Conservation (phyloP, 2,888 invertebrate genomes). For the Crocallis elinguaria region DNA sequence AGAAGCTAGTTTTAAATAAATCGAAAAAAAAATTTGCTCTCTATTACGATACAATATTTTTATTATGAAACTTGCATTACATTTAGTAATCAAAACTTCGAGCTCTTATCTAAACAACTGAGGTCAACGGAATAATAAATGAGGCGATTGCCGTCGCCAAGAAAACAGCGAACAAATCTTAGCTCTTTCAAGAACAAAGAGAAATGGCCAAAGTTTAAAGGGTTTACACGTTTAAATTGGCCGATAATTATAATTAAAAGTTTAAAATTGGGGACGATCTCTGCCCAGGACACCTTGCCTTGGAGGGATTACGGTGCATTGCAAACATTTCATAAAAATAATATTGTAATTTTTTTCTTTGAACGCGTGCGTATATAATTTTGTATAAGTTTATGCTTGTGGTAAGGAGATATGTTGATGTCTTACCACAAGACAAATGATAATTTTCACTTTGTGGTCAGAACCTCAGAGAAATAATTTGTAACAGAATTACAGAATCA, state of each 20-base stretch:
- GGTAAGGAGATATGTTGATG: no score
- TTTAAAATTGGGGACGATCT: conserved; percentile 34
- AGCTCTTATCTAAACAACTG: not conserved
- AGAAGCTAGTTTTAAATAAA: no score
- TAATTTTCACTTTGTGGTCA: no score
- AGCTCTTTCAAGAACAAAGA: conserved; percentile 18
- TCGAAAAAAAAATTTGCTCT: no score
- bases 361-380: no score
- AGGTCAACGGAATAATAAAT: not conserved
- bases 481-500: no score
- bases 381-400: no score
- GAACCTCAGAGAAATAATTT: no score
- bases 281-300: not conserved
- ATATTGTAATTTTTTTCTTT: not conserved
- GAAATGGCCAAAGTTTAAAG: conserved; percentile 17
- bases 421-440: no score
- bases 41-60: no score
- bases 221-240: conserved; percentile 20
- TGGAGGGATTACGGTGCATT: not conserved
- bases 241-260: conserved; percentile 38
- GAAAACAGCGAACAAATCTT: conserved; percentile 13
- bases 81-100: not conserved
- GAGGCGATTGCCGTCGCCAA: not conserved
- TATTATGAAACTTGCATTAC: not conserved
- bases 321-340: not conserved